Conservation (phyloP, 2,888 invertebrate genomes). For the Cryptocephalus primarius region DNA sequence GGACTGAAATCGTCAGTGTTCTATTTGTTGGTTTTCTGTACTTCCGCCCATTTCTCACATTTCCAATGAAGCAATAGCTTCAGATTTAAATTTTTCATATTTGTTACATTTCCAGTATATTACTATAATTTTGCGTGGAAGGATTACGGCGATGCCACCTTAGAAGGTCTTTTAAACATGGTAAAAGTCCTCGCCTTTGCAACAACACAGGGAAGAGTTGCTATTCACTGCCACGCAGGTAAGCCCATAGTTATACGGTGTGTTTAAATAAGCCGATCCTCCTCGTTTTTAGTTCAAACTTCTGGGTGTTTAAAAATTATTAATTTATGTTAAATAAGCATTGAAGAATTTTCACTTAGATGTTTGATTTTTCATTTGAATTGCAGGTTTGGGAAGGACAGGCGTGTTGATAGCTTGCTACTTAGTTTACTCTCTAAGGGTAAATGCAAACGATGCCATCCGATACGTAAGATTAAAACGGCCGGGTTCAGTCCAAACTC, state of each 20-base stretch:
- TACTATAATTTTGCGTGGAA: conserved; percentile 86
- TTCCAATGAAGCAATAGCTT: too few species aligned
- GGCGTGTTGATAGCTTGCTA: conserved; percentile 82
- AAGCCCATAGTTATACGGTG: conserved; percentile 13
- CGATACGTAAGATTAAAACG: conserved; percentile 65
- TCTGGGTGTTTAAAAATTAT: too few species aligned
- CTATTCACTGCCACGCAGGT: conserved; percentile 85
- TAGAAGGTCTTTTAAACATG: conserved; percentile 72
- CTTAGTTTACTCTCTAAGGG: conserved; percentile 66
- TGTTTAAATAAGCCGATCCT: too few species aligned
- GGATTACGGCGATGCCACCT: conserved; percentile 72
- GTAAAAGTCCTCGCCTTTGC: conserved; percentile 84
- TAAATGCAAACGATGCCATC: conserved; percentile 70
- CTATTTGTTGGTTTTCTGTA: too few species aligned
- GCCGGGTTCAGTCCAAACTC: conserved; percentile 71
- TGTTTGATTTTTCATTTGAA: neutral
- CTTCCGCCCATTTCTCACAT: too few species aligned
- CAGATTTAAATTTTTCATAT: too few species aligned
- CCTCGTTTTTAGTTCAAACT: too few species aligned
- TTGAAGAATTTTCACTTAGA: too few species aligned
- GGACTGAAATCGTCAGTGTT: too few species aligned
- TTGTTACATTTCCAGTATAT: conserved; percentile 50
- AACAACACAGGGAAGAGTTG: conserved; percentile 67
- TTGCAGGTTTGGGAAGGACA: conserved; percentile 65
- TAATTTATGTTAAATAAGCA: too few species aligned